A percentile compares a stretch with the other conserved stretches of the same genome.
These are phyloP conservation scores for Pelmatolapia mariae DNA, from an alignment of 2,113 vertebrate species.

Conservation along the genomic window DNA sequence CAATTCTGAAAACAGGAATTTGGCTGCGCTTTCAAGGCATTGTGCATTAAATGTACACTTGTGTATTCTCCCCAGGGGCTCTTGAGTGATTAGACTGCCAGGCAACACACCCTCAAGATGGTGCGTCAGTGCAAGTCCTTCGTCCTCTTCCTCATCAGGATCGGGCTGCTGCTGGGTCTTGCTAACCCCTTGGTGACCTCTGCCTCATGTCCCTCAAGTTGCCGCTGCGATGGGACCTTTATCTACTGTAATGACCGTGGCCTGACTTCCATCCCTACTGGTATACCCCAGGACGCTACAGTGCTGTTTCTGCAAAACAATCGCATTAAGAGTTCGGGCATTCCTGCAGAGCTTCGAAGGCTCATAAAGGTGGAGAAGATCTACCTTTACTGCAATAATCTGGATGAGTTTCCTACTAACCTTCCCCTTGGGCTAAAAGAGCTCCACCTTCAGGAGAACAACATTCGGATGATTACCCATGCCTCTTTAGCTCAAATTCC, in stretches of 20 bases:
- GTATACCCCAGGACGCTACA: constrained; percentile 93
- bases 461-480: constrained; percentile 94
- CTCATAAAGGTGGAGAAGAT: constrained; percentile 93
- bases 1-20: constrained; percentile 56
- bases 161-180: constrained; percentile 88
- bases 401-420: constrained; percentile 98
- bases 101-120: constrained; percentile 84
- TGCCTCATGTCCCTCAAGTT: constrained; percentile 87
- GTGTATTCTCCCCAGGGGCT: constrained; percentile 75
- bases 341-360: constrained; percentile 88
- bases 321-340: constrained; percentile 96
- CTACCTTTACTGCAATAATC: constrained; percentile 95
- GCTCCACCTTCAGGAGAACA: constrained; percentile 98
- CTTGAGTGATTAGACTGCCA: constrained; percentile 70
- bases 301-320: constrained; percentile 99
- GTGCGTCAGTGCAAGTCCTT: constrained; percentile 86
- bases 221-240: constrained; percentile 95
- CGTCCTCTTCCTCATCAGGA: constrained; percentile 87
- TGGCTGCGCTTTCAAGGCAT: constrained; percentile 48
- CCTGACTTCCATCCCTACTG: constrained; percentile 93
- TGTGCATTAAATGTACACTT: constrained; percentile 59
- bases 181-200: constrained; percentile 82
- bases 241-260: constrained; percentile 98
- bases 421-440: constrained; percentile 94
- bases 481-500: constrained; percentile 93